Conservation (phyloP, 2,888 invertebrate species). For the Hypomecis punctinalis region DNA sequence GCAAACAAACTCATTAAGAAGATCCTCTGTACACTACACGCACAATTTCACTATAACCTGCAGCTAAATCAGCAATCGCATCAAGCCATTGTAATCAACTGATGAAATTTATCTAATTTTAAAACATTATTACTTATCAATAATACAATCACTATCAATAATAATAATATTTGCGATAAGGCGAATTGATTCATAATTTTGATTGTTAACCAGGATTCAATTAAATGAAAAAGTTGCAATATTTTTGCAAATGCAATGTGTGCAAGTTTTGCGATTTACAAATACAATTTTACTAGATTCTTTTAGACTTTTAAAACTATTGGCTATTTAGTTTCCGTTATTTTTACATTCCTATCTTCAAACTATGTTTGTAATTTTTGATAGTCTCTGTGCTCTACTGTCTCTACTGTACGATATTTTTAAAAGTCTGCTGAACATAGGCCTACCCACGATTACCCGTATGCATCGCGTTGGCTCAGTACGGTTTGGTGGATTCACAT, state of each 20-base stretch:
- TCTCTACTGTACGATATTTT: too few relatives aligned
- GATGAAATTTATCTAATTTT: constrained; percentile 48
- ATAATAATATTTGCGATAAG: constrained; percentile 53
- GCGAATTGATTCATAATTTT: constrained; percentile 47
- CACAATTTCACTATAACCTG: constrained; percentile 37
- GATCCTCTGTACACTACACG: constrained; percentile 17
- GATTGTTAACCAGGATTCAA: constrained; percentile 12
- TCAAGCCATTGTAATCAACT: constrained; percentile 55
- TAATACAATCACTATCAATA: constrained; percentile 49
- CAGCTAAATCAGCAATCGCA: constrained; percentile 47
- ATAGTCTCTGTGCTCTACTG: too few relatives aligned
- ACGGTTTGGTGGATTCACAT: too few relatives aligned
- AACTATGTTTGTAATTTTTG: too few relatives aligned
- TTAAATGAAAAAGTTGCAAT: constrained; percentile 3
- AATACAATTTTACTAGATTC: too few relatives aligned
- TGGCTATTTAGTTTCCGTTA: too few relatives aligned
- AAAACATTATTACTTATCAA: constrained; percentile 52
- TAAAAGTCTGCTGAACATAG: too few relatives aligned
- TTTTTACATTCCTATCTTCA: too few relatives aligned
- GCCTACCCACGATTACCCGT: too few relatives aligned
- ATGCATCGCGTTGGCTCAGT: too few relatives aligned
- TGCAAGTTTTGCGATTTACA: too few relatives aligned
- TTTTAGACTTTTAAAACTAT: too few relatives aligned
- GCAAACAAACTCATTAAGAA: constrained; percentile 56
- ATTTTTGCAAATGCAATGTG: neutral